Percentiles rank a stretch among this genome's conserved stretches.
Evolutionary conservation across 2,888 invertebrate species (phyloP).

Genomic region (Pherbina coryleti): DNA sequence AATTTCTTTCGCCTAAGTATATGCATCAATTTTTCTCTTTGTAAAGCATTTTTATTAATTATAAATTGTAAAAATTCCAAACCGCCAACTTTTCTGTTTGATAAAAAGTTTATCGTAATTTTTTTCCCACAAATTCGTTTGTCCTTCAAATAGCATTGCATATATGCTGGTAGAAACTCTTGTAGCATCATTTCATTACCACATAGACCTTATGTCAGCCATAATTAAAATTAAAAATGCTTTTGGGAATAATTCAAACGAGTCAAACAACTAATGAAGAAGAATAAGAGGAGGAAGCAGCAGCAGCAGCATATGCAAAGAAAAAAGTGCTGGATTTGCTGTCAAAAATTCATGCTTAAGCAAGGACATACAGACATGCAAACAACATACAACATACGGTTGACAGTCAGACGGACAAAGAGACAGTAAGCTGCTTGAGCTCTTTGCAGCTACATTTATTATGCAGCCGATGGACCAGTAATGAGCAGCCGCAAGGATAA

Average conservation of each 20-base stretch:
- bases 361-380: too few relatives aligned
- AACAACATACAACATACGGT: constrained; percentile 29
- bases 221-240: constrained; percentile 69
- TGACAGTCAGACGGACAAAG: constrained; percentile 34
- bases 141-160: background rate
- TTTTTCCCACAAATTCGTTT: background rate
- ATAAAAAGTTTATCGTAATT: background rate
- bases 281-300: constrained; percentile 20
- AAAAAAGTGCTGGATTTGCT: background rate
- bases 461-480: constrained; percentile 60
- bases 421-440: constrained; percentile 4
- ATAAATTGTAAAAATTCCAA: too few relatives aligned
- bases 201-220: constrained; percentile 57
- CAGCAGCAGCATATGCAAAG: constrained; percentile 35
- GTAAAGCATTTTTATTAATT: too few relatives aligned
- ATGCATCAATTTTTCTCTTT: too few relatives aligned
- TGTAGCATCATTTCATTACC: background rate
- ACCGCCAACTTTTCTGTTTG: background rate
- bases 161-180: background rate
- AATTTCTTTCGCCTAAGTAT: too few relatives aligned
- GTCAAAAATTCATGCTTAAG: too few relatives aligned
- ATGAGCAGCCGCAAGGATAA: constrained; percentile 19
- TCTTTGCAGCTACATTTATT: constrained; percentile 59
- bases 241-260: constrained; percentile 66
- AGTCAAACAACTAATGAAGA: constrained; percentile 56